phyloP scores from a whole-genome alignment of 92 coral and sea anemone genomes.

The Siderastrea radians region DNA sequence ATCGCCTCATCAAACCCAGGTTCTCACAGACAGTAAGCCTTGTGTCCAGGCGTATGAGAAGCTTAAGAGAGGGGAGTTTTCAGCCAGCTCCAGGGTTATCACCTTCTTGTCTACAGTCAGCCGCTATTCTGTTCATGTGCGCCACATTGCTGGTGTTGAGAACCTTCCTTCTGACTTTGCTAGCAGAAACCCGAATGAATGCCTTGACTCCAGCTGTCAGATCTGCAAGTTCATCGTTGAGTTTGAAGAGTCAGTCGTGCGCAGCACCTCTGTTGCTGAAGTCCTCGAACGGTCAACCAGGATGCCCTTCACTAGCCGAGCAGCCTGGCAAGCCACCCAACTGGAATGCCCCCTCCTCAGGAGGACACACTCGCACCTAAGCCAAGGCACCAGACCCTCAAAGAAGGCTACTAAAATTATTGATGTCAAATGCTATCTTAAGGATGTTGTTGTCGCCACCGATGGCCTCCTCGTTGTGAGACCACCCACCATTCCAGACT shows the following conservation, averaged over 20 bases:
- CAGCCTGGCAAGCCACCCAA: too few relatives aligned
- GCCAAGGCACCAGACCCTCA: neutral
- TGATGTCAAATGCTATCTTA: neutral
- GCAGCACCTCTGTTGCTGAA: constrained; percentile 5
- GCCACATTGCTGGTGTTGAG: neutral
- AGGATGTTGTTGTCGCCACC: neutral
- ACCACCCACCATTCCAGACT: constrained; percentile 25
- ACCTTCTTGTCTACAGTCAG: constrained; percentile 56
- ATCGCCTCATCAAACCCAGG: constrained; percentile 10
- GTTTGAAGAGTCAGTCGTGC: neutral
- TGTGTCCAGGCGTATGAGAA: neutral
- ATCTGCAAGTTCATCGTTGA: too few relatives aligned
- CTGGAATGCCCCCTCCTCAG: too few relatives aligned
- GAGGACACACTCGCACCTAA: neutral
- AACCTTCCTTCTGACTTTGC: constrained; percentile 22
- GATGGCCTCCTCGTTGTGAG: constrained; percentile 43
- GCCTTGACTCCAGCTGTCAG: constrained; percentile 8
- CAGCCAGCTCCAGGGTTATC: constrained; percentile 45
- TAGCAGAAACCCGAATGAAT: constrained; percentile 14
- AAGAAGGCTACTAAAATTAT: neutral
- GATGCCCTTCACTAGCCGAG: too few relatives aligned
- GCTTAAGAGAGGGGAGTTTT: neutral
- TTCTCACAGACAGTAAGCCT: constrained; percentile 51
- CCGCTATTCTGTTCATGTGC: constrained; percentile 5
- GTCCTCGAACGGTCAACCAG: neutral